These are phyloP conservation scores for Antrozous pallidus DNA, from an alignment of 2,797 vertebrate species.

Conservation along the genomic window DNA sequence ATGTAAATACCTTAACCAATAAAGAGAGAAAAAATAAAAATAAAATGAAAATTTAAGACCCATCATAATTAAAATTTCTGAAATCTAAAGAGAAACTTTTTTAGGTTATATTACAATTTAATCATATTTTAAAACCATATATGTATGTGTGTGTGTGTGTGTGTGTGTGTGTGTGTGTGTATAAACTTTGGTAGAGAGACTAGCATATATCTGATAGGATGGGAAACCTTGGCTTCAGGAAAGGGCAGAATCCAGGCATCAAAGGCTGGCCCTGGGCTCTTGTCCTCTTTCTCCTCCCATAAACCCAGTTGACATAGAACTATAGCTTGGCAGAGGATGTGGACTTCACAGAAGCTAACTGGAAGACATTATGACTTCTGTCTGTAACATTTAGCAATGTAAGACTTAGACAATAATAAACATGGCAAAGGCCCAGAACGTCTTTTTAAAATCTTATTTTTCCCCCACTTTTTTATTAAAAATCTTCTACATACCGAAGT, in stretches of 20 bases:
- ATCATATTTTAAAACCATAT: neutral
- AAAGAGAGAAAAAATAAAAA: no score
- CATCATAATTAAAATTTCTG: neutral
- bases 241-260: neutral
- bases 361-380: neutral
- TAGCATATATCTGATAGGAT: neutral
- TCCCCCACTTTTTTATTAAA: no score
- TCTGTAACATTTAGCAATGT: neutral
- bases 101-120: neutral
- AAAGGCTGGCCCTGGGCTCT: neutral
- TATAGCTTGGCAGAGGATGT: neutral
- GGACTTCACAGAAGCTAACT: neutral
- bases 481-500: slow-evolving; percentile 14
- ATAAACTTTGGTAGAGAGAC: neutral
- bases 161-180: no score
- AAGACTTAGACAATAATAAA: neutral
- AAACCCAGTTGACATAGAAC: neutral
- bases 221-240: slow-evolving; percentile 1
- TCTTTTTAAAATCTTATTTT: no score
- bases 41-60: slow-evolving; percentile 25
- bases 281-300: neutral
- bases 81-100: neutral
- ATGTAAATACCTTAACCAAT: no score
- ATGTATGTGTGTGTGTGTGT: no score
- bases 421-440: neutral